phyloP scores from a whole-genome alignment of 92 coral and sea anemone species.

The Chrysogorgia sp. region DNA sequence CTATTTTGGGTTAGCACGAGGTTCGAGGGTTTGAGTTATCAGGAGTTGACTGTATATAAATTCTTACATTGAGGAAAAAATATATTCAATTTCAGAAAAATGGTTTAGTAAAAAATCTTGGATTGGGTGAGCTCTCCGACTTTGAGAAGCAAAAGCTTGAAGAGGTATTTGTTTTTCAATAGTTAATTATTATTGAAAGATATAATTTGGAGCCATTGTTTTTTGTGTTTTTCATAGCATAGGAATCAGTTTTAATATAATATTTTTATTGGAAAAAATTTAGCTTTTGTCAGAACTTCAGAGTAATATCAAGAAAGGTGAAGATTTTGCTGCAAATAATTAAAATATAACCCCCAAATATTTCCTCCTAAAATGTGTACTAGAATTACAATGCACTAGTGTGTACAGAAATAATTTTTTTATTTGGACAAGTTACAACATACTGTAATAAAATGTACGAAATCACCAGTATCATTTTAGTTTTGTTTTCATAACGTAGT shows the following conservation, averaged over 20 bases:
- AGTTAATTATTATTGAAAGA: no score
- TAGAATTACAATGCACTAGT: no score
- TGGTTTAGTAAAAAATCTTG: constrained; percentile 85
- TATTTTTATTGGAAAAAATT: neutral
- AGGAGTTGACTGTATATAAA: no score
- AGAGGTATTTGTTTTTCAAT: constrained; percentile 70
- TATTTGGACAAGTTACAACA: no score
- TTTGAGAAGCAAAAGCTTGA: constrained; percentile 82
- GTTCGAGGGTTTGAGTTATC: no score
- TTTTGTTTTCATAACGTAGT: no score
- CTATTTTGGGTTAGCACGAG: neutral
- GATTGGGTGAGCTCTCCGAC: constrained; percentile 76
- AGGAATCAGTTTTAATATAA: no score
- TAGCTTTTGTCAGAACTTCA: constrained; percentile 84
- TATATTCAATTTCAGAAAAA: constrained; percentile 56
- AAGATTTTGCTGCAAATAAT: constrained; percentile 67
- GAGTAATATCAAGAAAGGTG: constrained; percentile 93
- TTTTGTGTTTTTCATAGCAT: neutral
- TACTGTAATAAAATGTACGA: neutral
- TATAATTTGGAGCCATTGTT: neutral
- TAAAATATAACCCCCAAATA: neutral
- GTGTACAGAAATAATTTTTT: no score
- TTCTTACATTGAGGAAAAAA: no score
- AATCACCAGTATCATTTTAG: no score
- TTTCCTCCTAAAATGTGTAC: neutral